Base-by-base conservation (phyloP, 2,888 invertebrate species). In the Ectemnius continuus region DNA sequence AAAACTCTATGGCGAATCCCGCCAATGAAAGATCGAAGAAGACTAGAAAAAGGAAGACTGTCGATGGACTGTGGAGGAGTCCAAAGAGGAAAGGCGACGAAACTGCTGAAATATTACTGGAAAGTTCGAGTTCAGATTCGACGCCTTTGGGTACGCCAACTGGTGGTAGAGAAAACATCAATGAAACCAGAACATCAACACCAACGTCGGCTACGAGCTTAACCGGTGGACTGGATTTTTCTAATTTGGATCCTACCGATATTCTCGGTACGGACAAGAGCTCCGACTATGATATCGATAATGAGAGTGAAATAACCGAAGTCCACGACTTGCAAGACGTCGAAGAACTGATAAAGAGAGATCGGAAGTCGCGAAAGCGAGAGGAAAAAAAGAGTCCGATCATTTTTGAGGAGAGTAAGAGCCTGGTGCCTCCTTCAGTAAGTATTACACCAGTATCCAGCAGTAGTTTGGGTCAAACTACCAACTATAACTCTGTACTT, bases 71-170 rank as follows among this genome's bases (percentile, higher is more conserved):
- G 91, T 93, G 93, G 90, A 91, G 93, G 11, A 92, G 92, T 85
- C 94, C 94, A 81, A 95, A 94, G 88, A 92, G 93, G 16, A 94
- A 94, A 81, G 92, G 91, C 1, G 92, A 94, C 76, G 91, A 92
- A 56, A 73, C 85, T 0, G 78, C 81, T 4, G 94, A 95, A 71
- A 92, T 94, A 80, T 74, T 92, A 13, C 89, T 94, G 79, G 94
- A 94, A 80, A 93, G 94, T 0, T 95, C 94, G 13, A 93, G 93
- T 75, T 91, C 90, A 48, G 93, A 94, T 86, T 93, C 93, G n/a
- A 93, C 93, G 69, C 93, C 93, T 67, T 91, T 93, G 78, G 93
- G 93, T 82, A 93, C 92, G 65, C 92, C 92, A 59, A 91, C 92
- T 65, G 80, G 87, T n/a, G 85, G 87, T 0, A 90, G 90, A 23